phyloP scores from a whole-genome alignment of 2,113 vertebrate genomes.

The Sander vitreus region DNA sequence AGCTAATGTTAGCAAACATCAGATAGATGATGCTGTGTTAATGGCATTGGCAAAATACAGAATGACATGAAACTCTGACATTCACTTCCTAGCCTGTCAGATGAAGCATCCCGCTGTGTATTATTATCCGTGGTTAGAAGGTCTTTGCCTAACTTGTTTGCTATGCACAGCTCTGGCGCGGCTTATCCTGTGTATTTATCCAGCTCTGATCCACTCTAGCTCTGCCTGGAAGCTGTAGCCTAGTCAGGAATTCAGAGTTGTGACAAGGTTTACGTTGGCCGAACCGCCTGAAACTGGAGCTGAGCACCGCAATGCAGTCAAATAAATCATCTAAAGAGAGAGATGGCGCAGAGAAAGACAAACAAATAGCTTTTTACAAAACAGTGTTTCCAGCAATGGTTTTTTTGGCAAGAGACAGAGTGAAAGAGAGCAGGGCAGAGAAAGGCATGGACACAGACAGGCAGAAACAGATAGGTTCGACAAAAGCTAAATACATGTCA shows the following conservation, averaged over 20 bases:
- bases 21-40: neutral
- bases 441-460: conserved; percentile 17
- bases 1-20: neutral
- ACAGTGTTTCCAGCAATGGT: conserved; percentile 49
- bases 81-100: conserved; percentile 5
- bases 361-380: conserved; percentile 81
- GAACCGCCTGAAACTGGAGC: conserved; percentile 78
- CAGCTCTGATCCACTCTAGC: conserved; percentile 69
- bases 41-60: neutral
- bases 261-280: conserved; percentile 84
- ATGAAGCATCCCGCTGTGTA: conserved; percentile 20
- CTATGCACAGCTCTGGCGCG: conserved; percentile 53
- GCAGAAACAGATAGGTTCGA: conserved; percentile 46
- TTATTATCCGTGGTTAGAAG: conserved; percentile 36
- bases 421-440: conserved; percentile 23
- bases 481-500: conserved; percentile 71
- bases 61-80: conserved; percentile 10
- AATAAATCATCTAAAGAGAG: conserved; percentile 81
- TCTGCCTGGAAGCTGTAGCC: conserved; percentile 79
- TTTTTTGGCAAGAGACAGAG: conserved; percentile 35
- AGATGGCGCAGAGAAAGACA: conserved; percentile 73
- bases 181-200: conserved; percentile 79
- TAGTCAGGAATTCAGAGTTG: conserved; percentile 79
- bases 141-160: conserved; percentile 37
- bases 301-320: conserved; percentile 61